Percentiles rank a stretch among this genome's conserved stretches.
Conservation (phyloP, 2,888 invertebrate species). For the Itoplectis maculator region DNA sequence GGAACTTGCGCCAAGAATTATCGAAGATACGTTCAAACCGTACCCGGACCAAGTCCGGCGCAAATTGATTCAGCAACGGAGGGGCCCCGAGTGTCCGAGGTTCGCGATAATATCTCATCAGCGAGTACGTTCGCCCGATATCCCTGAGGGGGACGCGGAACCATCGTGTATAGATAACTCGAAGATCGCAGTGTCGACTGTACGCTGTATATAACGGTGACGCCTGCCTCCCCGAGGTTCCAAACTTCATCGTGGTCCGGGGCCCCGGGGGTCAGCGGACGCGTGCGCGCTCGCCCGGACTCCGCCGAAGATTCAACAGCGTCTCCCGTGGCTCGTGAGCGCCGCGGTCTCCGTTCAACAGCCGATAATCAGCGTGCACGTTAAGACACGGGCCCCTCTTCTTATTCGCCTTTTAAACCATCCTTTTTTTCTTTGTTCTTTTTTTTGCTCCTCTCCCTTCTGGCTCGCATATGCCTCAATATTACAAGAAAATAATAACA, state of each 20-base stretch:
- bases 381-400: conserved; percentile 20
- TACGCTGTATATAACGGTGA: conserved; percentile 28
- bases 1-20: conserved; percentile 19
- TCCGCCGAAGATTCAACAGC: neutral
- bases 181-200: conserved; percentile 33
- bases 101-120: conserved; percentile 59
- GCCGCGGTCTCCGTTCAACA: conserved; percentile 1
- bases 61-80: conserved; percentile 62
- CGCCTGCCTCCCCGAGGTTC: conserved; percentile 18
- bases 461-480: conserved; percentile 20
- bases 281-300: conserved; percentile 16
- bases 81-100: conserved; percentile 25
- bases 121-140: conserved; percentile 31
- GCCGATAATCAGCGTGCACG: conserved; percentile 13
- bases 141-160: conserved; percentile 29
- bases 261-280: conserved; percentile 21
- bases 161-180: conserved; percentile 37
- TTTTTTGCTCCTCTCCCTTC: neutral
- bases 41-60: conserved; percentile 40
- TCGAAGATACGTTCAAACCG: conserved; percentile 18
- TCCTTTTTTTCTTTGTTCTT: conserved; percentile 6
- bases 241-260: conserved; percentile 26
- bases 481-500: conserved; percentile 56
- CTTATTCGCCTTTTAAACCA: neutral
- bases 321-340: conserved; percentile 9